Base-by-base conservation (phyloP, 2,888 invertebrate genomes). In the Cantharis lateralis region DNA sequence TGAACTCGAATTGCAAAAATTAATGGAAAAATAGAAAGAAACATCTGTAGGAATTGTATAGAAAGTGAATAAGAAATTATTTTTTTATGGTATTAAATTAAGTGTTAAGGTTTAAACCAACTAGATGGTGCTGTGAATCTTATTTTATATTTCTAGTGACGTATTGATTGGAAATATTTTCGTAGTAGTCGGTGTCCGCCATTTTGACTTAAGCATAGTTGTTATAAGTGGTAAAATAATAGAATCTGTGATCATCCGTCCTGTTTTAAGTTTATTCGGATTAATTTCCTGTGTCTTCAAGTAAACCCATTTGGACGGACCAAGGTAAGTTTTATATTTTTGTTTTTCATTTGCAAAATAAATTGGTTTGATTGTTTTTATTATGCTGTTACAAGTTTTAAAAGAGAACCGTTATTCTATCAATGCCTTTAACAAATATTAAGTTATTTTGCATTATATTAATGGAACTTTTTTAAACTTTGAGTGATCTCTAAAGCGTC, bases 271-370 rank as follows among this genome's bases (percentile, higher is more conserved):
- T 83, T 84, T 79, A 82, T 86, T 85, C 82, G 86, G 85, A 84
- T 86, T 85, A 84, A 86, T 88, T 88, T 87, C 85, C 87, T 86
- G 86, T 88, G 87, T 83, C 86, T 87, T 86, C 84, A 84, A 85
- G 84, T 87, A 89, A 90, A 92, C 91, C 91, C 91, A 92, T 91
- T 92, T 91, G 93, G 92, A 93, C 93, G 93, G 92, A 94, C 94
- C 93, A 93, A 93, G 93, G 94, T 94, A 91, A 88, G 86, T 85
- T 78, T 79, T 82, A 85, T 86, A 86, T 87, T 87, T 87, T 86
- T 82, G 76, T 86, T 84, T 63, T 72, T 82, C 82, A 80, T 80
- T 79, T 26, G 48, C 62, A 62, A 71, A 48, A 64, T 71, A 64
- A 66, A 66, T 24, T 24, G 24, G 18, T n/a, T 66, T 63, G 18